Conservation (phyloP, 2,888 invertebrate species). For the Nezara viridula region DNA sequence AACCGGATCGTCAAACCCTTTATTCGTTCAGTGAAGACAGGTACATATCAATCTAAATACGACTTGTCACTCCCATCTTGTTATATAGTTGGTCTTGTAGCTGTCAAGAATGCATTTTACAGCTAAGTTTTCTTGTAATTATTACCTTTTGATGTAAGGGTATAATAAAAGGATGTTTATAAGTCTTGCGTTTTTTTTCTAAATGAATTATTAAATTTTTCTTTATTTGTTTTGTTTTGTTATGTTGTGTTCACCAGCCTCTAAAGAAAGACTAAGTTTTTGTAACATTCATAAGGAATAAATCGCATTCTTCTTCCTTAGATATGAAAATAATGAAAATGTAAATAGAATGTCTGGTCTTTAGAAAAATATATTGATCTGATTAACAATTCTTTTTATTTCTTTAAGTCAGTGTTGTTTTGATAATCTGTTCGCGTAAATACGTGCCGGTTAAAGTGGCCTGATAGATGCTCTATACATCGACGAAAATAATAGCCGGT, state of each 20-base stretch:
- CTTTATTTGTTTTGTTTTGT: no score
- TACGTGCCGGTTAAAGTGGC: not conserved
- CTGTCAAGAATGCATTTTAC: no score
- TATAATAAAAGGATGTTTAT: not conserved
- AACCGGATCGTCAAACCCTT: slow-evolving; percentile 42
- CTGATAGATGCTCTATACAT: no score
- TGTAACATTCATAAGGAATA: not conserved
- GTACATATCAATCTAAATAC: not conserved
- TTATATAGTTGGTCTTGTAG: no score
- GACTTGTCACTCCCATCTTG: not conserved
- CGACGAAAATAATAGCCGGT: not conserved
- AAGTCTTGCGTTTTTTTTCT: not conserved
- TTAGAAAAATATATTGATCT: not conserved
- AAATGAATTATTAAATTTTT: no score
- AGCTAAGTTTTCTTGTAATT: not conserved
- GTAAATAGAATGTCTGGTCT: no score
- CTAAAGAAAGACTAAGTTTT: not conserved
- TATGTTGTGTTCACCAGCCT: not conserved
- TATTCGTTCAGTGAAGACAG: slow-evolving; percentile 39
- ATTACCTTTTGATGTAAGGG: not conserved
- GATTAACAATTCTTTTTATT: not conserved
- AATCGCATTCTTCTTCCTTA: not conserved
- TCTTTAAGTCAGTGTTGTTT: not conserved
- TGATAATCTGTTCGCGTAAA: not conserved
- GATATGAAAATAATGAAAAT: not conserved